Base-by-base conservation (phyloP, 2,113 vertebrate genomes). In the Centropristis striata region DNA sequence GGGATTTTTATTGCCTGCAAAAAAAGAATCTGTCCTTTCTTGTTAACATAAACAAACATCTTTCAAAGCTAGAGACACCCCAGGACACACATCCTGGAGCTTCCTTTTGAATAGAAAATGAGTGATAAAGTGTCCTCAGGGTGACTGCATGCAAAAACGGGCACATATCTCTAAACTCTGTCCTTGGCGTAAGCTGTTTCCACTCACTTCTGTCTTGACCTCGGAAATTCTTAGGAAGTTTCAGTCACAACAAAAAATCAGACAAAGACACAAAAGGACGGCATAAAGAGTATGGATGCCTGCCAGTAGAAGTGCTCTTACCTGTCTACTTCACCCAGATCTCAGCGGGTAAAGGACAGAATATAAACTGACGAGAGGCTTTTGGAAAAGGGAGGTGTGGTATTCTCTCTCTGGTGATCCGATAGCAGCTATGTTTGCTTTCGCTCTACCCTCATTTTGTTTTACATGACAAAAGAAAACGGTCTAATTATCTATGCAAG, bases 271-370 rank as follows among this genome's bases (percentile, higher is more conserved):
- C 51, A 74, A 42, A 42, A 72, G 18, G 41, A 83, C 1, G 11
- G 7, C n/a, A 54, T 13, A 32, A 10, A 23, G n/a, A 47, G 61
- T 27, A 53, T 25, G 59, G 37, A 73, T 27, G n/a, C 28, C 70
- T 64, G 71, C 41, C 54, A 54, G 21, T 28, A 12, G 9, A 50
- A 66, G 57, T 60, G 57, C 32, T 80, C 47, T 16, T 70, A 73
- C 76, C 53, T 41, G 58, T 54, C 49, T 58, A 74, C 57, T 71
- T 67, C 63, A 76, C 47, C n/a, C 77, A 76, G 50, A 64, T 44
- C 37, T 79, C 69, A 59, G 36, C 54, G 78, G 20, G 51, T 70
- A 64, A 75, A 82, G 36, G 37, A 82, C 57, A 73, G 49, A 49
- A 39, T 67, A 80, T 63, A 27, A 57, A 64, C 55, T 32, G 32